These are phyloP conservation scores for Hypomesus transpacificus DNA, from an alignment of 2,113 vertebrate genomes.

Conservation along the genomic window DNA sequence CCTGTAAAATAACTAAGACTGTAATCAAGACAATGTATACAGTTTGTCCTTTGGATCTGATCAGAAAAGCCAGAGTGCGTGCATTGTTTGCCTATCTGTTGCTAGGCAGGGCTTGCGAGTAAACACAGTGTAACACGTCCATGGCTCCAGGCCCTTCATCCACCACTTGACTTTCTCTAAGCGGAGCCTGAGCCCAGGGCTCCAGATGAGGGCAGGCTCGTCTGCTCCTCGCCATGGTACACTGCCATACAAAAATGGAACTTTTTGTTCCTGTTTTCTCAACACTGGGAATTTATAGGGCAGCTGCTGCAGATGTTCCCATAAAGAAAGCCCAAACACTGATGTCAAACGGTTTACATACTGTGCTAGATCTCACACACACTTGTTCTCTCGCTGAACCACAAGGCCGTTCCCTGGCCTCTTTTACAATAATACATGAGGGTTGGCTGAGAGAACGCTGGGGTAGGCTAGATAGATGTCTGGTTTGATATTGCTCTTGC, in stretches of 20 bases:
- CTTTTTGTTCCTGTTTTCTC: constrained; percentile 72
- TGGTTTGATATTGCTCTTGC: constrained; percentile 33
- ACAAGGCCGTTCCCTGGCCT: constrained; percentile 36
- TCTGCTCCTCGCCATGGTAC: constrained; percentile 61
- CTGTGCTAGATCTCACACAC: constrained; percentile 58
- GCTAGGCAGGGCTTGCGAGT: constrained; percentile 32
- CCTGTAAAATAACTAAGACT: not conserved
- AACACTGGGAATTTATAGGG: constrained; percentile 71
- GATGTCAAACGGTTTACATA: constrained; percentile 74
- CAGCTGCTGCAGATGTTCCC: constrained; percentile 76
- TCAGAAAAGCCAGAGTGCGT: not conserved
- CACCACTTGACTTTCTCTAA: constrained; percentile 60
- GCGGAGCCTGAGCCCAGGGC: constrained; percentile 29
- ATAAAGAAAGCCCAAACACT: constrained; percentile 73
- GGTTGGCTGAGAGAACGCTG: not conserved
- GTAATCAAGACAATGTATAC: not conserved
- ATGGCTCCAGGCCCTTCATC: constrained; percentile 37
- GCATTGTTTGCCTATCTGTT: constrained; percentile 34
- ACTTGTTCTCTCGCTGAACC: constrained; percentile 61
- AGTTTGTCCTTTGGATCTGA: not conserved
- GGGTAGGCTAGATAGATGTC: constrained; percentile 40
- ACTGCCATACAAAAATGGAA: constrained; percentile 72
- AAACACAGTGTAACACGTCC: constrained; percentile 50
- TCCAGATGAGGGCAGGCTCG: constrained; percentile 58
- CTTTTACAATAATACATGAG: constrained; percentile 40